Evolutionary conservation across 2,888 invertebrate species (phyloP).

Genomic region (Pterostichus madidus): DNA sequence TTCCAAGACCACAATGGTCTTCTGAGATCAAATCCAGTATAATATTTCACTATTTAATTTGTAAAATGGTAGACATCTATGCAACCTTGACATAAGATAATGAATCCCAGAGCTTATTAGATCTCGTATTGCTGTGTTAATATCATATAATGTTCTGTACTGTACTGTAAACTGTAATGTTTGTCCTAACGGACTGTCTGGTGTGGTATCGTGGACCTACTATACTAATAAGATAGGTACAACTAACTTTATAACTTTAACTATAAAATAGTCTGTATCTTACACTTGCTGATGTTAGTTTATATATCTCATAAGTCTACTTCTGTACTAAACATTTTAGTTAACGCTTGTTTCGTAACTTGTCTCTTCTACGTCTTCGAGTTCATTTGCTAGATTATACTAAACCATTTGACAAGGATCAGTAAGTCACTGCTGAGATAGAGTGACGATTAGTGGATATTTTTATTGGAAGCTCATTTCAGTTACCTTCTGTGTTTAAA

Average conservation of each 20-base stretch:
- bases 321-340: conserved; percentile 1
- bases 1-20: too few species aligned
- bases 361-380: conserved; percentile 9
- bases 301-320: conserved; percentile 2
- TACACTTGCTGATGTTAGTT: conserved; percentile 24
- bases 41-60: too few species aligned
- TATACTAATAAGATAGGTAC: conserved; percentile 48
- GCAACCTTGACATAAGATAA: not conserved
- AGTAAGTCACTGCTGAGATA: too few species aligned
- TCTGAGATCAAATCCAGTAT: too few species aligned
- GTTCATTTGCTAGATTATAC: not conserved
- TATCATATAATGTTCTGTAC: not conserved
- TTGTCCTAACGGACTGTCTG: conserved; percentile 54
- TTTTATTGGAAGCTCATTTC: too few species aligned
- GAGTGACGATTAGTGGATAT: too few species aligned
- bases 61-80: not conserved
- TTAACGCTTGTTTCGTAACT: not conserved
- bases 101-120: conserved; percentile 20
- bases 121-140: conserved; percentile 26
- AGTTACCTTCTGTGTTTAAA: too few species aligned
- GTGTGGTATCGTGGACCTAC: conserved; percentile 59
- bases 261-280: conserved; percentile 26
- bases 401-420: not conserved
- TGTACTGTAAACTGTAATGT: conserved; percentile 42
- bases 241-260: conserved; percentile 39